Conservation (phyloP, 2,888 invertebrate species). For the Trachelus iudaicus region DNA sequence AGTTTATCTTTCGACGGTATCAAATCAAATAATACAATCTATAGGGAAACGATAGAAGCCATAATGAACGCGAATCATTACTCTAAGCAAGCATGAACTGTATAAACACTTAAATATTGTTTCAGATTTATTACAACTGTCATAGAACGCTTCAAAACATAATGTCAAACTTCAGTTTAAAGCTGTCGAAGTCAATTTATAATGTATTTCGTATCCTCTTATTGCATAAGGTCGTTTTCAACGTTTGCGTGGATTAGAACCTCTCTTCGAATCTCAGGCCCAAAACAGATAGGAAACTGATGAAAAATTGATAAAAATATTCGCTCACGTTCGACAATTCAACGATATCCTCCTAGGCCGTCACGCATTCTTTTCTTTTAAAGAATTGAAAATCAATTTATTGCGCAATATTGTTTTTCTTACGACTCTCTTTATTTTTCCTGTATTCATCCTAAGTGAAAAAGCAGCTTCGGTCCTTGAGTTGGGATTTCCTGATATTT, state of each 20-base stretch:
- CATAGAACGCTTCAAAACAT: constrained; percentile 23
- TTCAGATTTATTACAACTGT: constrained; percentile 16
- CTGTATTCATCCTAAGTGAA: neutral
- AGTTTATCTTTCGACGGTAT: constrained; percentile 9
- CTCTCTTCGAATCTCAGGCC: constrained; percentile 17
- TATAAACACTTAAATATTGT: constrained; percentile 17
- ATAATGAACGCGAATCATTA: constrained; percentile 15
- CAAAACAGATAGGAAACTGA: constrained; percentile 17
- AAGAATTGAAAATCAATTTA: neutral
- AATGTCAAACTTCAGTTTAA: constrained; percentile 25
- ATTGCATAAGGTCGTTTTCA: neutral
- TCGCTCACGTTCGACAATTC: constrained; percentile 4
- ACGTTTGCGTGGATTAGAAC: constrained; percentile 6
- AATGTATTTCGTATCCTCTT: constrained; percentile 11
- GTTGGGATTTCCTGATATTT: no score
- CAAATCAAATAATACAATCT: constrained; percentile 12
- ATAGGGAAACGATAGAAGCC: constrained; percentile 16
- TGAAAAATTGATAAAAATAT: constrained; percentile 18
- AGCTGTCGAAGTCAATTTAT: constrained; percentile 11
- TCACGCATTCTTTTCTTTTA: constrained; percentile 11
- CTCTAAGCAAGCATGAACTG: constrained; percentile 20
- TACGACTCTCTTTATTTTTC: neutral
- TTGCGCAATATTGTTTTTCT: neutral
- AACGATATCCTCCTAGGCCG: constrained; percentile 14
- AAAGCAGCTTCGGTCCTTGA: neutral